Percentiles rank a stretch among this genome's conserved stretches.
Evolutionary conservation across 2,888 invertebrate genomes (phyloP).

Genomic region (Baronia brevicornis): DNA sequence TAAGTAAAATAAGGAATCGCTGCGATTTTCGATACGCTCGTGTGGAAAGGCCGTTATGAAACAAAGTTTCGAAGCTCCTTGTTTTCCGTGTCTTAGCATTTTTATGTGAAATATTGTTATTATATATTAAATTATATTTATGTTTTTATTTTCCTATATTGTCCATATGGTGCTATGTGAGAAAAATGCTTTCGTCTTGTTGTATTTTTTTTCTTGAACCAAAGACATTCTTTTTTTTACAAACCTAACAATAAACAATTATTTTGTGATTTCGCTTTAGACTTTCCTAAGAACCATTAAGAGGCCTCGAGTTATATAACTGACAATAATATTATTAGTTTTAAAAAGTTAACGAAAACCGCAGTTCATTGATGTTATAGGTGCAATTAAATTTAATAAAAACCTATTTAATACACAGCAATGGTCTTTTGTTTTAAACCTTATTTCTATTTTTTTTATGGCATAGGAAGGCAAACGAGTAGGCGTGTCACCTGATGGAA

Average conservation of each 20-base stretch:
- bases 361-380: constrained; percentile 55
- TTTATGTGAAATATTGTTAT: constrained; percentile 28
- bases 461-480: no score
- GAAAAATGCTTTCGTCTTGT: constrained; percentile 52
- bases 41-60: constrained; percentile 24
- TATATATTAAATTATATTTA: constrained; percentile 24
- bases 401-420: constrained; percentile 66
- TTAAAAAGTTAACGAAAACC: constrained; percentile 32
- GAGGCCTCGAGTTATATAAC: constrained; percentile 44
- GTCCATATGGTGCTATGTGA: constrained; percentile 67
- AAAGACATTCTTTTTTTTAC: constrained; percentile 51
- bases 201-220: constrained; percentile 54
- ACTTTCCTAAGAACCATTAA: constrained; percentile 28
- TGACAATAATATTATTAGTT: constrained; percentile 48
- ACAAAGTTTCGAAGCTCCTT: constrained; percentile 26
- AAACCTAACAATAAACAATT: constrained; percentile 17
- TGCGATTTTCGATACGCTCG: constrained; percentile 3
- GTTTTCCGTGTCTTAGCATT: constrained; percentile 28
- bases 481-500: no score
- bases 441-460: no score
- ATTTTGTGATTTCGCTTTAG: constrained; percentile 33
- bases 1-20: constrained; percentile 1
- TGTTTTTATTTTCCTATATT: constrained; percentile 33
- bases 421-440: constrained; percentile 29
- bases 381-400: constrained; percentile 72